Base-by-base conservation (phyloP, 1,140 invertebrate genomes). In the Eufriesea mexicana region DNA sequence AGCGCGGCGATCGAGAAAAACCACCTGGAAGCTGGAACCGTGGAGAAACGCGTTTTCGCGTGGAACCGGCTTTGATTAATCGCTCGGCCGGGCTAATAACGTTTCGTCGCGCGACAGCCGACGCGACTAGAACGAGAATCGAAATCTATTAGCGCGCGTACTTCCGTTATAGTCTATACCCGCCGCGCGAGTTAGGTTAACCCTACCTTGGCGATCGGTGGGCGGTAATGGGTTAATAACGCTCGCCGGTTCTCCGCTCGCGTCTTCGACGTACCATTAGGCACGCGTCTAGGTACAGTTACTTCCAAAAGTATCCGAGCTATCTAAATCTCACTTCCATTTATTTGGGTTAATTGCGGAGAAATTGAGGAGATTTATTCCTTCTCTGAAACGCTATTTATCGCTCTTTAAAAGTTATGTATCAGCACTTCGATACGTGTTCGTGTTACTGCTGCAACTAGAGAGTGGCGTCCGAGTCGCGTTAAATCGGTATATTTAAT, bases 221-320 rank as follows among this genome's bases (percentile, higher is more conserved):
- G 85, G 64, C 78, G 75, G 74, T 78, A 87, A 87, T 87, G 71
- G 79, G 67, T 83, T 87, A 88, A 87, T 88, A 88, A 87, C 51
- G n/a, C 61, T 83, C 54, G 62, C 42, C 23, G 47, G 35, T 85
- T 55, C 61, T 59, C 20, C 68, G 71, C 45, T 61, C 20, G 2
- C 59, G 35, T 71, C 61, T 20, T 35, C 18, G 45, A 23, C 23
- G 51, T 61, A 10, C 59, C 47, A 70, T 57, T 51, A 57, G 51
- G 42, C 54, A 57, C 75, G 54, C 61, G 42, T 51, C 16, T 16
- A n/a, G 35, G 35, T 35, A 35, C 35, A 35, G 35, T 35, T 35
- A 35, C 35, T 4, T 35, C 35, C 35, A 35, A 35, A 35, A 35
- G n/a, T n/a, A n/a, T n/a, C n/a, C n/a, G n/a, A n/a, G 35, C 35